Percentiles rank a stretch among this genome's conserved stretches.
Evolutionary conservation across 2,113 vertebrate genomes (phyloP).

Genomic region (Tetraodon nigroviridis): DNA sequence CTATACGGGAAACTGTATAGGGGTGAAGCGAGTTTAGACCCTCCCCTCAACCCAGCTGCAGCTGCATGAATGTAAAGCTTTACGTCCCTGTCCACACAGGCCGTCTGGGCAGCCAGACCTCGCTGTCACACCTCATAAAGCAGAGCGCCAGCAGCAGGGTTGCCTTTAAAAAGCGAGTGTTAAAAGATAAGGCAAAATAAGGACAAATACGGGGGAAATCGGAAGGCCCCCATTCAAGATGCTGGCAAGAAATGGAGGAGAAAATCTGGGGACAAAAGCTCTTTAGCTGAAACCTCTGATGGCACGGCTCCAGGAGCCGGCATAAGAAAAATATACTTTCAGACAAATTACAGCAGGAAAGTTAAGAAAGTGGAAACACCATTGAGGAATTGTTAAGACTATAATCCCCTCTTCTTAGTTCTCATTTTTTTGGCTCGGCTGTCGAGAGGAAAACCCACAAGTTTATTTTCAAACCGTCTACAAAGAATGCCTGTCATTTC

Average conservation of each 20-base stretch:
- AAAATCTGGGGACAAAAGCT: constrained; percentile 48
- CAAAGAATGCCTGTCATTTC: constrained; percentile 82
- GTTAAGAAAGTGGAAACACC: constrained; percentile 33
- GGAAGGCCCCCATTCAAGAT: constrained; percentile 42
- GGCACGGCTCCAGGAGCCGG: constrained; percentile 28
- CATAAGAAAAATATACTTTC: constrained; percentile 41
- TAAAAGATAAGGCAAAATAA: constrained; percentile 55
- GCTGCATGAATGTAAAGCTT: constrained; percentile 60
- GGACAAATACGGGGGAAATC: constrained; percentile 58
- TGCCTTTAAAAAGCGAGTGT: constrained; percentile 40
- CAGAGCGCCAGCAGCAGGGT: constrained; percentile 38
- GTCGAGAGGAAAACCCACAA: constrained; percentile 58
- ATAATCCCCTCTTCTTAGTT: constrained; percentile 52
- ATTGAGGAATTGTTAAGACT: constrained; percentile 35
- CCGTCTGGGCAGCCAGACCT: constrained; percentile 52
- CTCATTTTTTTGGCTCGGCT: constrained; percentile 52
- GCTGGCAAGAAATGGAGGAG: constrained; percentile 16
- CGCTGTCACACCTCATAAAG: constrained; percentile 70
- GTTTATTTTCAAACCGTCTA: constrained; percentile 80
- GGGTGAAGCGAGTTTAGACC: constrained; percentile 55
- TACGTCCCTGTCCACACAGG: constrained; percentile 48
- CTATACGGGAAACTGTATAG: constrained; percentile 45
- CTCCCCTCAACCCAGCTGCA: constrained; percentile 44
- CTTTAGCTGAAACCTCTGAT: constrained; percentile 35
- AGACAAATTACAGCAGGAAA: constrained; percentile 40